Percentiles rank a stretch among this genome's conserved stretches.
These are phyloP conservation scores for Australoheros scitulus DNA, from an alignment of 2,113 vertebrate species.

Conservation along the genomic window DNA sequence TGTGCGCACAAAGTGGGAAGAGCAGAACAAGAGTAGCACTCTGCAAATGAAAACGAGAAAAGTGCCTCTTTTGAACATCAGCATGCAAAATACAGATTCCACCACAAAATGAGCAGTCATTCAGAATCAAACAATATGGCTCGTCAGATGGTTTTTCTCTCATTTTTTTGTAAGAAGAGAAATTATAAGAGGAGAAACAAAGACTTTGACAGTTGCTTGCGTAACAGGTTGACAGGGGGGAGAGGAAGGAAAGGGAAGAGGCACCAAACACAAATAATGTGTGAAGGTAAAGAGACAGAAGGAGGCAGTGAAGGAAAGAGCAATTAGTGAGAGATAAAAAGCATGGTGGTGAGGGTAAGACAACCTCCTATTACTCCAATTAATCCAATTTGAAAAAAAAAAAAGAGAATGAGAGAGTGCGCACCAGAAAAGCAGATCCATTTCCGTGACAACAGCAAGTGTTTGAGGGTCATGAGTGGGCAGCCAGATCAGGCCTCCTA, in stretches of 20 bases:
- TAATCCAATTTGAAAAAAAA: slow-evolving; percentile 64
- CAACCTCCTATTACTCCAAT: slow-evolving; percentile 74
- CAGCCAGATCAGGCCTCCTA: slow-evolving; percentile 56
- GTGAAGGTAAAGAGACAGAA: slow-evolving; percentile 35
- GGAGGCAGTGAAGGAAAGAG: slow-evolving; percentile 50
- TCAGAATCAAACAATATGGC: slow-evolving; percentile 23
- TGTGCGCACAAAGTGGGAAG: not conserved
- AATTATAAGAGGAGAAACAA: not conserved
- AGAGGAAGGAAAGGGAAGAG: slow-evolving; percentile 14
- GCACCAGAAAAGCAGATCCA: slow-evolving; percentile 51
- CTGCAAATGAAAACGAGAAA: slow-evolving; percentile 24
- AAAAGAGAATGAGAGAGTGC: slow-evolving; percentile 1
- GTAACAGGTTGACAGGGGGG: slow-evolving; percentile 29
- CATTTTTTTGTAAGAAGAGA: not conserved
- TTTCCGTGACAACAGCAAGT: slow-evolving; percentile 69
- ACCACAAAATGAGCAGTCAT: slow-evolving; percentile 20
- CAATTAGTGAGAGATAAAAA: slow-evolving; percentile 74
- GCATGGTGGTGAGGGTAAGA: slow-evolving; percentile 60
- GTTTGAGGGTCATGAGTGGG: slow-evolving; percentile 68
- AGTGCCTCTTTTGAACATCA: slow-evolving; percentile 16
- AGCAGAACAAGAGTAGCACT: slow-evolving; percentile 16
- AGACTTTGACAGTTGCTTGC: slow-evolving; percentile 7
- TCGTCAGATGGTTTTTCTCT: not conserved
- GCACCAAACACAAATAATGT: slow-evolving; percentile 42
- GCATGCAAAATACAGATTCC: slow-evolving; percentile 16